phyloP scores from a whole-genome alignment of 2,888 invertebrate species.

The Alentia gelatinosa region DNA sequence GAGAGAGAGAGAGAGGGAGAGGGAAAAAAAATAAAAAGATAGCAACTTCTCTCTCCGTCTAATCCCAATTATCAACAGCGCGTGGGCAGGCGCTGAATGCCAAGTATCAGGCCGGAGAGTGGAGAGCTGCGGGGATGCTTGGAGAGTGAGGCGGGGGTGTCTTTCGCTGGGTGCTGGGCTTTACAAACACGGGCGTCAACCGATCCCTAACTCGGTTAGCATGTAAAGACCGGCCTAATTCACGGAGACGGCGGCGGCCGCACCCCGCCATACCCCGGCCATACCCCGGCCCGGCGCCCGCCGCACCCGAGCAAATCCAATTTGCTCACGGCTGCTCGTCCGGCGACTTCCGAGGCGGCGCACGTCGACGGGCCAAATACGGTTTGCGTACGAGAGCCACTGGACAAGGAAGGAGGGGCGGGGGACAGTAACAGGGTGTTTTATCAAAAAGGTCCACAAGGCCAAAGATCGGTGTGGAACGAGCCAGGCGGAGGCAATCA shows the following conservation, averaged over 20 bases:
- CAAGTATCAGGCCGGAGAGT: constrained; percentile 15
- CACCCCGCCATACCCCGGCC: neutral
- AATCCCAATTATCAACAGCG: constrained; percentile 37
- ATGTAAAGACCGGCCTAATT: constrained; percentile 28
- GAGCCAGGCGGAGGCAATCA: neutral
- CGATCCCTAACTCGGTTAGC: constrained; percentile 16
- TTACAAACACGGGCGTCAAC: constrained; percentile 44
- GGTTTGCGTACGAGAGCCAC: neutral
- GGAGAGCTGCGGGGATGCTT: neutral
- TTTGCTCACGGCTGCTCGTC: neutral
- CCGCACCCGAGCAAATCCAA: neutral
- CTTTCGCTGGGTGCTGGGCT: neutral
- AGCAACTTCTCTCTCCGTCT: neutral
- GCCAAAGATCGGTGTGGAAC: neutral
- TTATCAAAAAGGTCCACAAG: neutral
- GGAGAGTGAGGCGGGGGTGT: neutral
- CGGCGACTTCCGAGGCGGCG: neutral
- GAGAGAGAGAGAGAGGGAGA: too few species aligned
- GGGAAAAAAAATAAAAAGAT: neutral
- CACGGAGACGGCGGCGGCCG: neutral
- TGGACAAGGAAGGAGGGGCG: neutral
- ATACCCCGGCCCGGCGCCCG: neutral
- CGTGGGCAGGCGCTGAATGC: neutral
- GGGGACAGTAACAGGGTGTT: neutral
- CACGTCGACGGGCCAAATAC: neutral